Evolutionary conservation across 2,113 vertebrate genomes (phyloP).

Genomic region (Leucosticte australis): DNA sequence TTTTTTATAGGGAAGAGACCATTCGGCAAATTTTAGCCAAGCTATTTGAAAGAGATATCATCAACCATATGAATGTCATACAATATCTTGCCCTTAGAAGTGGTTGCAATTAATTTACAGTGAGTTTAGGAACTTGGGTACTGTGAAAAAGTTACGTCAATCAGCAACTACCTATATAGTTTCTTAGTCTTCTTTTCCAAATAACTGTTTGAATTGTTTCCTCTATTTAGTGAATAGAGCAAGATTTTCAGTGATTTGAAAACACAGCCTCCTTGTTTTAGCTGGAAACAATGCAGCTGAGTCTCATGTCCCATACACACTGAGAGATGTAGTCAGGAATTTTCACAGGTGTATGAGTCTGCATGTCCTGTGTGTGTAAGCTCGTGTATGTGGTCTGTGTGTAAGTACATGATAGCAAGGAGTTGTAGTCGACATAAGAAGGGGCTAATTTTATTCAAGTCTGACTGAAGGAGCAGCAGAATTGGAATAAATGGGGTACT

Average conservation of each 20-base stretch:
- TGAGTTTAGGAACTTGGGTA: neutral
- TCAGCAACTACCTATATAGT: neutral
- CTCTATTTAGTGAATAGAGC: neutral
- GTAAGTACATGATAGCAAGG: neutral
- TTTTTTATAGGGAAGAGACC: neutral
- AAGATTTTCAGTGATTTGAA: neutral
- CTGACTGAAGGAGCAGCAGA: neutral
- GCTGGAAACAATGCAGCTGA: neutral
- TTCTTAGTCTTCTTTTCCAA: neutral
- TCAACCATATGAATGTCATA: neutral
- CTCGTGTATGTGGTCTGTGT: neutral
- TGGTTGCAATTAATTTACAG: neutral
- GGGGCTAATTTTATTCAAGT: constrained; percentile 22
- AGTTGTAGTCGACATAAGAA: neutral
- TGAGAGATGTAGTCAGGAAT: neutral
- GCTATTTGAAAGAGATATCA: constrained; percentile 24
- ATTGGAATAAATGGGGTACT: neutral
- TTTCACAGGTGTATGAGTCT: neutral
- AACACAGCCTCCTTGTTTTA: neutral
- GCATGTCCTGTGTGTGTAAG: fast-evolving
- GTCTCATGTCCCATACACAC: neutral
- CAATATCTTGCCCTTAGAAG: neutral
- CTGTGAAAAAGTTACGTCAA: neutral
- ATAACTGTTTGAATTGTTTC: neutral
- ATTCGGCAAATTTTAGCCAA: neutral